These are phyloP conservation scores for Leucophora obtusa DNA, from an alignment of 2,888 invertebrate genomes.

Conservation along the genomic window DNA sequence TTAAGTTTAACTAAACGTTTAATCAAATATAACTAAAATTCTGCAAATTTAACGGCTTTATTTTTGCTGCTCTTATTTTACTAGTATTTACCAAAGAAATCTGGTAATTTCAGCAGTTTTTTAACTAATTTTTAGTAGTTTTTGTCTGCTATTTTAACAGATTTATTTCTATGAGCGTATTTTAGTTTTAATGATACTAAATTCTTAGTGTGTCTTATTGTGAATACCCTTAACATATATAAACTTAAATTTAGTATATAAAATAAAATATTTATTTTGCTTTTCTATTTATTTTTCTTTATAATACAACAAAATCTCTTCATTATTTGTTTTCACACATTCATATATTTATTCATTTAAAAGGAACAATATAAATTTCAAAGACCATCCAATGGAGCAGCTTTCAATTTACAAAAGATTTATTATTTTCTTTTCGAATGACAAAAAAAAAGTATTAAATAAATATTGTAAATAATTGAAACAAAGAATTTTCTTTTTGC, in stretches of 20 bases:
- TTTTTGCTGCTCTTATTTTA: too few species aligned
- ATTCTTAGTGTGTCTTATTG: neutral
- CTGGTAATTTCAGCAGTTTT: too few species aligned
- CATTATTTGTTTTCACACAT: slow-evolving; percentile 52
- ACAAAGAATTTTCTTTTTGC: neutral
- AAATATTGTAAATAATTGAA: neutral
- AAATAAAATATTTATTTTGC: slow-evolving; percentile 4
- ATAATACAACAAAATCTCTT: slow-evolving; percentile 56
- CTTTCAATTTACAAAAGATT: slow-evolving; percentile 4
- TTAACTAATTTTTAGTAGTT: too few species aligned
- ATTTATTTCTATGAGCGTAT: too few species aligned
- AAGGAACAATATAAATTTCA: slow-evolving; percentile 13
- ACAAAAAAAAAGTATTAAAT: neutral
- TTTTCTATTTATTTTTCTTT: neutral
- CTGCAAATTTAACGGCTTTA: too few species aligned
- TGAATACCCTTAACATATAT: slow-evolving; percentile 11
- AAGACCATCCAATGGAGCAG: slow-evolving; percentile 24
- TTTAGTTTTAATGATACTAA: too few species aligned
- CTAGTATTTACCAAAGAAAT: too few species aligned
- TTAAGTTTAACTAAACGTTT: too few species aligned
- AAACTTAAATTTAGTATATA: neutral
- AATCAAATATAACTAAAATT: too few species aligned
- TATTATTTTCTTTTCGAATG: neutral
- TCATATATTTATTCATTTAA: slow-evolving; percentile 43
- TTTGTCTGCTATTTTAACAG: too few species aligned